Evolutionary conservation across 2,113 vertebrate genomes (phyloP).

Genomic region (human (Homo sapiens)): GRCh38 chr5:38869501-38870000

Average conservation of each 20-base stretch:
- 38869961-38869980: not conserved
- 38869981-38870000: not conserved
- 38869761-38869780: not conserved
- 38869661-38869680: not conserved
- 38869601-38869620: not conserved
- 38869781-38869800: not conserved
- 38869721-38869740: not conserved
- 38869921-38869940: not conserved
- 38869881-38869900: not conserved
- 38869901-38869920: not conserved
- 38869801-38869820: not conserved
- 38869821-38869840: not conserved
- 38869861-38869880: not conserved
- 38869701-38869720: not conserved
- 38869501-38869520: not conserved
- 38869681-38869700: not conserved
- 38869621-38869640: not conserved
- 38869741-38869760: not conserved
- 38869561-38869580: not conserved
- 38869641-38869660: not conserved
- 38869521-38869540: not conserved
- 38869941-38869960: not conserved
- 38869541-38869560: not conserved
- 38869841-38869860: not conserved
- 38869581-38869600: not conserved